Base-by-base conservation (phyloP, 2,113 vertebrate genomes). In the Chaenocephalus aceratus region DNA sequence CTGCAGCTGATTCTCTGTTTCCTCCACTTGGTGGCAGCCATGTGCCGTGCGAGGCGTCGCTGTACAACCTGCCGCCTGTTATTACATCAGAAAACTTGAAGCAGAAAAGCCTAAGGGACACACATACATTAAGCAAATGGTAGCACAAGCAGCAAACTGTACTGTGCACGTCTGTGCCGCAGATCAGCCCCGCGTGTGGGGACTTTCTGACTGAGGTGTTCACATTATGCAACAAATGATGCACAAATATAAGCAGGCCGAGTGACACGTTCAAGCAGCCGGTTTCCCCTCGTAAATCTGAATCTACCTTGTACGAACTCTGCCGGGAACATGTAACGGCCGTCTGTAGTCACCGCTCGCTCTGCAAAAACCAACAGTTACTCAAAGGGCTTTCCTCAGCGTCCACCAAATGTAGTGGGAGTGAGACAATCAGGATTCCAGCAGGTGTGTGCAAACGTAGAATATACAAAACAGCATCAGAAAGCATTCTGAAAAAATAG, bases 281-380 rank as follows among this genome's bases (percentile, higher is more conserved):
- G 65, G 23, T 70, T 69, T 46, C 74, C 30, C 72, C 34, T 60
- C 45, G 6, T 73, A 54, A 21, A 60, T 81, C 63, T 57, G 15
- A 64, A 79, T 92, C 89, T 96, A 97, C 97, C 97, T 97, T 97
- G 97, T 63, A 95, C 95, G 83, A 94, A 93, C 72, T 95, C 95
- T 78, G 95, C 93, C 0, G 97, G 97, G 87, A 98, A 98, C 93
- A 98, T 88, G 45, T 96, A 98, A 54, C 97, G 96, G 84, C 97
- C 96, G 2, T 98, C 97, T 0, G 96, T 98, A 77, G 96, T 97
- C 90, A 97, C 94, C 0, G 97, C 97, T 65, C 96, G 93, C 89
- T 97, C 97, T 98, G 95, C n/a, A 95, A 94, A 94, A 90, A 94
- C 0, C 90, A 88, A 94, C 89, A 93, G 86, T 82, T 78, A 84